Conservation (phyloP, 2,797 vertebrate genomes). For the Adrianichthys oophorus region DNA sequence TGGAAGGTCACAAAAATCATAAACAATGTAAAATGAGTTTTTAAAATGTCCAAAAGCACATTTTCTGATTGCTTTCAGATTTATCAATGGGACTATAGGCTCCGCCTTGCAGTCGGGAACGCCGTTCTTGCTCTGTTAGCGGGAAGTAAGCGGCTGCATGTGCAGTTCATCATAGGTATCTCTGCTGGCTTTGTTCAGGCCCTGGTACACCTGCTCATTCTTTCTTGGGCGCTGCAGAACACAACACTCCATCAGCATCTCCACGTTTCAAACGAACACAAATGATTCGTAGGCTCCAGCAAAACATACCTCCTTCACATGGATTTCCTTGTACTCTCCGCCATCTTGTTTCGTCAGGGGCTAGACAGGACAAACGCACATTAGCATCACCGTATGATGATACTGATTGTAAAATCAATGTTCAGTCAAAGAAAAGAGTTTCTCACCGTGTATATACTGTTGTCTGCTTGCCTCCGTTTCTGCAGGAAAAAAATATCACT, state of each 20-base stretch:
- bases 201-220: slow-evolving; percentile 79
- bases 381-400: background rate
- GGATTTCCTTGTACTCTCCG: slow-evolving; percentile 55
- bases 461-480: background rate
- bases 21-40: no score
- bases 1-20: no score
- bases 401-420: background rate
- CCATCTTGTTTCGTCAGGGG: slow-evolving; percentile 12
- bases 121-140: slow-evolving; percentile 52
- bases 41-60: no score
- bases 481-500: no score
- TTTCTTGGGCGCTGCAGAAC: slow-evolving; percentile 59
- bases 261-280: no score
- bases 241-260: no score
- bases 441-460: slow-evolving; percentile 62
- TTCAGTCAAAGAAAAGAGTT: background rate
- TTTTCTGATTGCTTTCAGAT: no score
- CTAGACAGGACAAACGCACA: background rate
- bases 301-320: slow-evolving; percentile 37
- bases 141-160: slow-evolving; percentile 79
- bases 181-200: slow-evolving; percentile 81
- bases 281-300: background rate
- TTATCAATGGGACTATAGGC: no score
- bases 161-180: slow-evolving; percentile 89
- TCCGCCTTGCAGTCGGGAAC: no score